phyloP scores from a whole-genome alignment of 2,888 invertebrate genomes.

The Phania funesta region DNA sequence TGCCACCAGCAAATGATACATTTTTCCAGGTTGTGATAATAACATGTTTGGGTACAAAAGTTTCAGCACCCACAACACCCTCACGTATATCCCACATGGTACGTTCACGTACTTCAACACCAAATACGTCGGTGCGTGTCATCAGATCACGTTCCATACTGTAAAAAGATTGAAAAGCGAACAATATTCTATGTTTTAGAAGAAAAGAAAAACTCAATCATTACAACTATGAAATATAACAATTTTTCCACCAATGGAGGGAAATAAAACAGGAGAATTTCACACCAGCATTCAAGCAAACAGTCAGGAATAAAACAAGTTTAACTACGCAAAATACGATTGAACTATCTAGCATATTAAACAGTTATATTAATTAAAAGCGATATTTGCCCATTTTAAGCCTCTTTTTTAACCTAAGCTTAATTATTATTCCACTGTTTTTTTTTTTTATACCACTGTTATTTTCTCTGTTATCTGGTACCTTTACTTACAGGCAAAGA shows the following conservation, averaged over 20 bases:
- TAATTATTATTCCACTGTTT: too few relatives aligned
- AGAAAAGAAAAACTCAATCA: background rate
- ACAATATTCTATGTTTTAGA: background rate
- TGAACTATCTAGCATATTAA: too few relatives aligned
- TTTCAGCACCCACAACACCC: conserved; percentile 94
- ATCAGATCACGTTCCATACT: conserved; percentile 86
- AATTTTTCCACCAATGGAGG: background rate
- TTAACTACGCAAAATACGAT: too few relatives aligned
- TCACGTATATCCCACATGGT: conserved; percentile 93
- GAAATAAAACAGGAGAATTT: background rate
- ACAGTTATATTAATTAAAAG: too few relatives aligned
- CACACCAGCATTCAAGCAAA: background rate
- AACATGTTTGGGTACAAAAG: conserved; percentile 94
- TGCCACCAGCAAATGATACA: conserved; percentile 94
- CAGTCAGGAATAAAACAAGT: too few relatives aligned
- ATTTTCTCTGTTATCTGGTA: too few relatives aligned
- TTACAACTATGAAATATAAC: background rate
- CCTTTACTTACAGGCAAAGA: too few relatives aligned
- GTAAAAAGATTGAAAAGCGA: conserved; percentile 58
- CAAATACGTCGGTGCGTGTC: conserved; percentile 89
- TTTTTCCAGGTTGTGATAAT: conserved; percentile 97
- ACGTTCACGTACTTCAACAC: conserved; percentile 92
- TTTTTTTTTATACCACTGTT: too few relatives aligned
- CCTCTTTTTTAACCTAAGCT: too few relatives aligned
- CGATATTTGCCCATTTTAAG: too few relatives aligned